phyloP scores from a whole-genome alignment of 2,113 vertebrate species.

The Pleuronectes platessa region DNA sequence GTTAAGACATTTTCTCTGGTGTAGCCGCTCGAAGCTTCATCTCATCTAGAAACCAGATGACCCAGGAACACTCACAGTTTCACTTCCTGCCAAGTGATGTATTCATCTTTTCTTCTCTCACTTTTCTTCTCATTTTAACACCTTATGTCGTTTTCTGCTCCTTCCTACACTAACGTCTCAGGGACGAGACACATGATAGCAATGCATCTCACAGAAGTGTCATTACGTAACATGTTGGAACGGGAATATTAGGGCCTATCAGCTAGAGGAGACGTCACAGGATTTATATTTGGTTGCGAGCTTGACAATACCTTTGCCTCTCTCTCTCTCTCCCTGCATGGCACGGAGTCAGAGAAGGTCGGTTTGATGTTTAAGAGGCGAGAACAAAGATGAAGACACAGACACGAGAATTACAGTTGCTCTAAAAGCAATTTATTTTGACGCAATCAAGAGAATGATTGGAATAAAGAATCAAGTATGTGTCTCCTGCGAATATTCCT shows the following conservation, averaged over 20 bases:
- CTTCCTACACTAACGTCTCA: constrained; percentile 57
- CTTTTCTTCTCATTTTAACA: constrained; percentile 20
- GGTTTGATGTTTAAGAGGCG: constrained; percentile 47
- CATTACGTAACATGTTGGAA: constrained; percentile 57
- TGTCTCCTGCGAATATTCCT: not conserved
- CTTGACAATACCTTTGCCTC: constrained; percentile 60
- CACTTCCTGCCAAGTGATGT: not conserved
- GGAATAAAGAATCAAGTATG: not conserved
- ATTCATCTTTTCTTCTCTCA: not conserved
- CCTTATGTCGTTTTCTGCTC: constrained; percentile 53
- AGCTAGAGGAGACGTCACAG: constrained; percentile 58
- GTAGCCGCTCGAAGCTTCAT: not conserved
- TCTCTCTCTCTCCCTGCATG: constrained; percentile 21
- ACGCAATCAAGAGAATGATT: constrained; percentile 5
- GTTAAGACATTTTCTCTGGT: not conserved
- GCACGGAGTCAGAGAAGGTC: constrained; percentile 55
- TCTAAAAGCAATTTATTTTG: constrained; percentile 16
- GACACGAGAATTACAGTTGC: constrained; percentile 14
- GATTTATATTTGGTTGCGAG: constrained; percentile 63
- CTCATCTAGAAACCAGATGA: constrained; percentile 15
- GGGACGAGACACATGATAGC: constrained; percentile 31
- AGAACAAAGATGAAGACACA: constrained; percentile 49
- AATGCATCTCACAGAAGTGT: constrained; percentile 44
- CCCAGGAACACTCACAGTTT: constrained; percentile 10
- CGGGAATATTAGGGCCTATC: constrained; percentile 56